Conservation (phyloP, 2,888 invertebrate genomes). For the Patella caerulea region DNA sequence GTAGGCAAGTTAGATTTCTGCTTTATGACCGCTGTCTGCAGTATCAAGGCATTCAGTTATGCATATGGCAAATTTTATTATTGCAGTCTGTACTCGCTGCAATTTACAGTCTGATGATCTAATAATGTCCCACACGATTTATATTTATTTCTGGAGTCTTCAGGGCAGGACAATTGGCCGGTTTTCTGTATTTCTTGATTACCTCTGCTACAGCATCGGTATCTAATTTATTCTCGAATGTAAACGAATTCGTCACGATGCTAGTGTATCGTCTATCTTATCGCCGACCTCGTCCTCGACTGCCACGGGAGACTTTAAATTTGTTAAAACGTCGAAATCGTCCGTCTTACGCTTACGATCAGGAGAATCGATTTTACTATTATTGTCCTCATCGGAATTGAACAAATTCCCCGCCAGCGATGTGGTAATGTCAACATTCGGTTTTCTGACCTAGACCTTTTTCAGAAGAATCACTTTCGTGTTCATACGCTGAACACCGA, state of each 20-base stretch:
- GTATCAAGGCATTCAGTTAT: background rate
- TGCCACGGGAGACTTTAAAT: background rate
- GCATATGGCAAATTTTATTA: background rate
- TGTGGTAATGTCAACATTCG: background rate
- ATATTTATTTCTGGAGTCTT: background rate
- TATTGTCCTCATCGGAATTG: background rate
- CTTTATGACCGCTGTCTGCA: too few relatives aligned
- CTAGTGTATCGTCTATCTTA: background rate
- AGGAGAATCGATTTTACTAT: background rate
- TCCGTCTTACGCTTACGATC: background rate
- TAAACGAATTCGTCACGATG: background rate
- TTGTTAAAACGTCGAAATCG: background rate
- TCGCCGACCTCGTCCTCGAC: background rate
- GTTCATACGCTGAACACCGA: background rate
- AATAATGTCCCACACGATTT: background rate
- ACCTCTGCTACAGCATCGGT: background rate
- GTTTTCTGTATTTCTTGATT: slow-evolving; percentile 1
- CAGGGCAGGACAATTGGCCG: too few relatives aligned
- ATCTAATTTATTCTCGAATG: background rate
- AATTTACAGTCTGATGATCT: background rate
- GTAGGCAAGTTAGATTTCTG: too few relatives aligned
- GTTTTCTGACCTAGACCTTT: slow-evolving; percentile 1
- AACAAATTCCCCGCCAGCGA: background rate
- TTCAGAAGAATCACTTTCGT: background rate
- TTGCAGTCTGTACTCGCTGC: background rate